Conservation (phyloP, 1,140 invertebrate genomes). For the Dreissena polymorpha region DNA sequence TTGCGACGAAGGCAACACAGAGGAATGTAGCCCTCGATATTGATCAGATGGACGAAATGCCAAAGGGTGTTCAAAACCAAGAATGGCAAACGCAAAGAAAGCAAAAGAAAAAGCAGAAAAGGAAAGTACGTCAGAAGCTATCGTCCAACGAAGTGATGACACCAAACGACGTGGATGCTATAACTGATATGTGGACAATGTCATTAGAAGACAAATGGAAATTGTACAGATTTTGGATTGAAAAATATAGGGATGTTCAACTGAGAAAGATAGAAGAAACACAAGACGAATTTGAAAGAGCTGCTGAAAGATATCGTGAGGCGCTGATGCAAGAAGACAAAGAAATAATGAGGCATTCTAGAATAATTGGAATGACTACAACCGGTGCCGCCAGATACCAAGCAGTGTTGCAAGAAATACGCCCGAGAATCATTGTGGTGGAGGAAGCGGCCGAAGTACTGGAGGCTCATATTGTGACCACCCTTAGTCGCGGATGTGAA, state of each 20-base stretch:
- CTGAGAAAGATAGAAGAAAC: constrained; percentile 55
- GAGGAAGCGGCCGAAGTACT: constrained; percentile 78
- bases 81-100: constrained; percentile 34
- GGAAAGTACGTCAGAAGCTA: constrained; percentile 40
- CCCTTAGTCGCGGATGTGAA: constrained; percentile 85
- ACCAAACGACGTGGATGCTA: constrained; percentile 53
- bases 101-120: constrained; percentile 52
- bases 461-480: constrained; percentile 73
- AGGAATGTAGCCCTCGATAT: constrained; percentile 41
- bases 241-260: constrained; percentile 59
- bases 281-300: constrained; percentile 57
- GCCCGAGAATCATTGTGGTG: constrained; percentile 74
- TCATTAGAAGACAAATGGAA: constrained; percentile 72
- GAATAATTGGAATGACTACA: constrained; percentile 77
- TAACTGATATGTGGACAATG: constrained; percentile 71
- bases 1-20: constrained; percentile 27
- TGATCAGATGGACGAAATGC: constrained; percentile 36
- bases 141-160: constrained; percentile 53
- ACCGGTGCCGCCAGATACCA: constrained; percentile 75
- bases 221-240: constrained; percentile 75
- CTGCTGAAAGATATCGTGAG: constrained; percentile 62
- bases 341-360: constrained; percentile 72
- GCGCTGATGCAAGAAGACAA: constrained; percentile 69
- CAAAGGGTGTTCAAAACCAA: constrained; percentile 1
- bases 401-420: constrained; percentile 64